Base-by-base conservation (phyloP, 1,140 invertebrate species). In the Melitaea cinxia region DNA sequence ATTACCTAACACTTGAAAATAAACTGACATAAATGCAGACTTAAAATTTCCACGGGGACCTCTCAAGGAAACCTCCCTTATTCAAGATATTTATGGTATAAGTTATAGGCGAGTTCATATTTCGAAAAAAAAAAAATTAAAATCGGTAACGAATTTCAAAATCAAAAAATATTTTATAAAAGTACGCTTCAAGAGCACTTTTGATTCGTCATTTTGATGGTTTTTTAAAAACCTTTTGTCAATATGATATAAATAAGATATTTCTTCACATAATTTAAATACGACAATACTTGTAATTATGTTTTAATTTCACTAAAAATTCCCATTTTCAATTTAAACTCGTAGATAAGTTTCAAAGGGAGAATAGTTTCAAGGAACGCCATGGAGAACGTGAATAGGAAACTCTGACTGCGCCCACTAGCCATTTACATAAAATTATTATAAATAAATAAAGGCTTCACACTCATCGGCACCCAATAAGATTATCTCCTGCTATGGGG, bases 21-120 rank as follows among this genome's bases (percentile, higher is more conserved):
- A 84, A 86, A 86, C 82, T 86, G 80, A 85, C 80, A 82, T 80
- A 82, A 87, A 88, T 80, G 78, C 79, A 80, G 73, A 74, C 77
- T 84, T 82, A 82, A 86, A 85, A 84, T 86, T 84, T 83, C 80
- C 73, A 71, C 72, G 63, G 76, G 70, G 74, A 75, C 83, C 71
- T 81, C 82, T 87, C 72, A 78, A 78, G 78, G 73, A 78, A 85
- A 82, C 77, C 79, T 81, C 82, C 75, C 77, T 82, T 86, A 83
- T 82, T 68, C 57, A 69, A 77, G 68, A 68, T 72, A 21, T 33
- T 24, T 67, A 9, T 64, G 65, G 72, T 56, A 5, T 37, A 72
- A 72, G 69, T 19, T 21, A 70, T 1, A 66, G 59, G 59, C 58
- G 33, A 14, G n/a, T 15, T 17, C 6, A 14, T 39, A 2, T 37